Percentiles rank a stretch among this genome's conserved stretches.
phyloP scores from a whole-genome alignment of 2,797 vertebrate species.

The Rhynchonycteris naso region DNA sequence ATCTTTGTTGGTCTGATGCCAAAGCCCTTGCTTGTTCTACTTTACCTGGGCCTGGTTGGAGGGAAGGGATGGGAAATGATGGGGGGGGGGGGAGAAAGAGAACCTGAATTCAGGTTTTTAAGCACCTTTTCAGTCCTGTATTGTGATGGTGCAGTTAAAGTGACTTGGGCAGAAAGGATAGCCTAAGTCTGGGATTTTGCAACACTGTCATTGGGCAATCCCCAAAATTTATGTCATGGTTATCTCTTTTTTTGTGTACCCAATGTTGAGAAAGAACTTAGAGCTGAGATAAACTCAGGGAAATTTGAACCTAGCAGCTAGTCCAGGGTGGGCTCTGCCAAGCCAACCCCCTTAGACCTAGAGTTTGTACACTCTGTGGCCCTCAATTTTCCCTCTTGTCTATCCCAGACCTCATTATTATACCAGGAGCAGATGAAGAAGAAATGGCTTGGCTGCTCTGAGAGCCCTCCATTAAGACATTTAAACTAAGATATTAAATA shows the following conservation, averaged over 20 bases:
- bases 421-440: neutral
- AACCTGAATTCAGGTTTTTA: neutral
- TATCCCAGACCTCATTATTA: neutral
- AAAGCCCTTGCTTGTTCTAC: neutral
- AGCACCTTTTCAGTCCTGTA: neutral
- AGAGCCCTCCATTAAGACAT: neutral
- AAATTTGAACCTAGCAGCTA: slow-evolving; percentile 56
- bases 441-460: neutral
- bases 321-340: neutral
- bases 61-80: neutral
- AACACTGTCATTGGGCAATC: slow-evolving; percentile 53
- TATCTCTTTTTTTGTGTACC: slow-evolving; percentile 40
- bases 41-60: neutral
- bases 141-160: neutral
- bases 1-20: neutral
- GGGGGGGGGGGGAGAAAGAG: neutral
- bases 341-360: neutral
- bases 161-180: neutral
- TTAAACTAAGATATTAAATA: neutral
- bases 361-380: neutral
- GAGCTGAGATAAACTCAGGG: slow-evolving; percentile 57
- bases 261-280: slow-evolving; percentile 59
- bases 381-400: neutral
- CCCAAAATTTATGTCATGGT: slow-evolving; percentile 60
- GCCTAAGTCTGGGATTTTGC: slow-evolving; percentile 39